Evolutionary conservation across 1,140 invertebrate genomes (phyloP).

Genomic region (Papilio dardanus): DNA sequence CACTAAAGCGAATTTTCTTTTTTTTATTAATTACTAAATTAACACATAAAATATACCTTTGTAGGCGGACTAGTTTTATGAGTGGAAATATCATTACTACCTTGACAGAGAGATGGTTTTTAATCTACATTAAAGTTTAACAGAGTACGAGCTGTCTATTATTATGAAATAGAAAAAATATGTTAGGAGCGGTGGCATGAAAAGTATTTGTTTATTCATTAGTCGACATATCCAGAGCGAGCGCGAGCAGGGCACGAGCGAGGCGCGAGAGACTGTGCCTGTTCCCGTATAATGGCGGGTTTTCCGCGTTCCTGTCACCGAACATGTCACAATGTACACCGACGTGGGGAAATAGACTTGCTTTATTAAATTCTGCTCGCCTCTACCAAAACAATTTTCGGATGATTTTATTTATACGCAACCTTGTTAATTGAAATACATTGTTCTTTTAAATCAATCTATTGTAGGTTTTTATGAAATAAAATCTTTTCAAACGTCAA

Average conservation of each 20-base stretch:
- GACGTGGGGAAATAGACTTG: constrained; percentile 63
- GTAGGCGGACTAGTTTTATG: neutral
- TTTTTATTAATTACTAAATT: neutral
- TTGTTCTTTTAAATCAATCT: constrained; percentile 35
- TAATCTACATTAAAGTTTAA: constrained; percentile 27
- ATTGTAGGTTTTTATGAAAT: constrained; percentile 10
- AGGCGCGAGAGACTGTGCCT: neutral
- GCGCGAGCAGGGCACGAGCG: neutral
- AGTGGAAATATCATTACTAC: constrained; percentile 13
- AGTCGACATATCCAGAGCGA: constrained; percentile 32
- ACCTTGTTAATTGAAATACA: constrained; percentile 33
- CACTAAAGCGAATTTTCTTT: no score
- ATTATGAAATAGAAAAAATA: constrained; percentile 28
- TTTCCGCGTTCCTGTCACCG: constrained; percentile 50
- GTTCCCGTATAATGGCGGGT: constrained; percentile 40
- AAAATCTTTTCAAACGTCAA: constrained; percentile 17
- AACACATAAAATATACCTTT: neutral
- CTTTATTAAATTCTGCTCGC: constrained; percentile 59
- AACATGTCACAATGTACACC: constrained; percentile 53
- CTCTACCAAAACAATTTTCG: constrained; percentile 43
- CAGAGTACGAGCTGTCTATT: constrained; percentile 30
- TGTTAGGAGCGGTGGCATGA: constrained; percentile 27
- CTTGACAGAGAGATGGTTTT: constrained; percentile 18
- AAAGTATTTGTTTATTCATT: constrained; percentile 37
- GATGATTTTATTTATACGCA: constrained; percentile 35